Evolutionary conservation across 2,888 invertebrate genomes (phyloP).

Genomic region (Resseliella maxima): DNA sequence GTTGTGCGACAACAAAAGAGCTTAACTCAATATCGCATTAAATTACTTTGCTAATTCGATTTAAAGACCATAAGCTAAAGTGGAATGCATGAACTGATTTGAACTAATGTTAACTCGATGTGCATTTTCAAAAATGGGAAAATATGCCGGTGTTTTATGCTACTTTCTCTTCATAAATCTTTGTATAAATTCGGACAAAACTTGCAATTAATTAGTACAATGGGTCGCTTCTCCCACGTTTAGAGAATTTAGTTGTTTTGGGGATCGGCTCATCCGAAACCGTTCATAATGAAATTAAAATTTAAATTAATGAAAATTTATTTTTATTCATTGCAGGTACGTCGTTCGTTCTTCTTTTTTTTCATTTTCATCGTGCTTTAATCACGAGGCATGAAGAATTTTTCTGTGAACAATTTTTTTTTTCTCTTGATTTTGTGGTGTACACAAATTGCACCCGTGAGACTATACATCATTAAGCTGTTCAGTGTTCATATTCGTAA

Average conservation of each 20-base stretch:
- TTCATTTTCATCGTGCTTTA: constrained; percentile 10
- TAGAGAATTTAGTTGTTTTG: not conserved
- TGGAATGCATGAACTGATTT: not conserved
- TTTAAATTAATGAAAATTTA: constrained; percentile 40
- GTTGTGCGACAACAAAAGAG: not conserved
- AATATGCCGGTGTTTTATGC: not conserved
- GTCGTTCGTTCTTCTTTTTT: too few species aligned
- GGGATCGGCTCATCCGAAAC: too few species aligned
- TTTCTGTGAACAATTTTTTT: too few species aligned
- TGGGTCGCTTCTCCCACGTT: not conserved
- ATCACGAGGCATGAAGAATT: constrained; percentile 29
- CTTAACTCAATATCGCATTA: constrained; percentile 2
- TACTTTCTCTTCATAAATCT: not conserved
- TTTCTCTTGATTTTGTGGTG: not conserved
- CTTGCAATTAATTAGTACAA: constrained; percentile 1
- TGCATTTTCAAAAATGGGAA: not conserved
- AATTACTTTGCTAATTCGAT: constrained; percentile 14
- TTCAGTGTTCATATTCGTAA: constrained; percentile 44
- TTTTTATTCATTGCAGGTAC: constrained; percentile 2
- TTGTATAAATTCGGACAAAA: constrained; percentile 19
- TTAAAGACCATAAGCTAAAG: not conserved
- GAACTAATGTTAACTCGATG: not conserved
- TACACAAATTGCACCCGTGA: constrained; percentile 28
- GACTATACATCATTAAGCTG: constrained; percentile 30
- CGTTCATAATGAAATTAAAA: not conserved